A percentile compares a stretch with the other conserved stretches of the same genome.
Conservation (phyloP, 1,140 invertebrate species). For the Semibalanus balanoides region DNA sequence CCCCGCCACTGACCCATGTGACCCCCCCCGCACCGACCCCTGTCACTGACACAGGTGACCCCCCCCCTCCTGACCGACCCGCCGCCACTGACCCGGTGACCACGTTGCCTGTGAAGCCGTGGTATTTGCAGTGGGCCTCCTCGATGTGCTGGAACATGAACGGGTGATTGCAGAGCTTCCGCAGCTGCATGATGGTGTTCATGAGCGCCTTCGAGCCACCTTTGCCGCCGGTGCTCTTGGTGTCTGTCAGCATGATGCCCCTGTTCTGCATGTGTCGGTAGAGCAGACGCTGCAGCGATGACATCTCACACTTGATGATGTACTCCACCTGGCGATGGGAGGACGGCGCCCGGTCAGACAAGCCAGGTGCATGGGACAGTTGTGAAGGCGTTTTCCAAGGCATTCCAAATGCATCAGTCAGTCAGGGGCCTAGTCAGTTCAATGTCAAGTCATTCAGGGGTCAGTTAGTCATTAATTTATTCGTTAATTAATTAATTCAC, state of each 20-base stretch:
- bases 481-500: too few relatives aligned
- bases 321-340: conserved; percentile 88
- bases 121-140: conserved; percentile 87
- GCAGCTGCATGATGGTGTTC: conserved; percentile 96
- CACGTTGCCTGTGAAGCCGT: conserved; percentile 38
- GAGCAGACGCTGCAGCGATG: conserved; percentile 77
- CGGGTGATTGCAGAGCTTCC: conserved; percentile 98
- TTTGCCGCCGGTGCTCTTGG: conserved; percentile 77
- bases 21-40: too few relatives aligned
- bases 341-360: too few relatives aligned
- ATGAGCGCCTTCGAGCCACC: conserved; percentile 94
- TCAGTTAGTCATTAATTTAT: too few relatives aligned
- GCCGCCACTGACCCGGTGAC: conserved; percentile 23
- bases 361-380: too few relatives aligned
- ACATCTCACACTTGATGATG: conserved; percentile 99
- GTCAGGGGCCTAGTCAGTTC: too few relatives aligned
- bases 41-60: neutral
- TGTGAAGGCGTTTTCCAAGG: too few relatives aligned
- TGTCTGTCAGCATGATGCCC: conserved; percentile 84
- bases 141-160: conserved; percentile 99
- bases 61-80: neutral
- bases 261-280: conserved; percentile 96
- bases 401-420: too few relatives aligned
- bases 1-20: too few relatives aligned
- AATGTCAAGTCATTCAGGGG: too few relatives aligned